These are phyloP conservation scores for Horisme vitalbata DNA, from an alignment of 2,888 invertebrate genomes.

Conservation along the genomic window DNA sequence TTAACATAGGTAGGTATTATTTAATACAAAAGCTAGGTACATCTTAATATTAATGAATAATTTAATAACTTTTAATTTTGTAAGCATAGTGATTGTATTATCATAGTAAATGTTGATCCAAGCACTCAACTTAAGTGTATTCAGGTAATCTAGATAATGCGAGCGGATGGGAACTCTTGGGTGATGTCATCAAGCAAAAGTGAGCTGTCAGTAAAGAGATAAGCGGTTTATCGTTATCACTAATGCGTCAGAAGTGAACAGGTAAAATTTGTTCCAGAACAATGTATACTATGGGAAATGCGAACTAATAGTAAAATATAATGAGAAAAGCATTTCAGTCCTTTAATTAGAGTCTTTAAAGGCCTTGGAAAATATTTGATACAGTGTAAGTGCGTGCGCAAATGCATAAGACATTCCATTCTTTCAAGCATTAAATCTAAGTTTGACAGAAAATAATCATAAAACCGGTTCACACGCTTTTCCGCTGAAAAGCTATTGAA, in stretches of 20 bases:
- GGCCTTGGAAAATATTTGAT: no score
- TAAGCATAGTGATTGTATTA: not conserved
- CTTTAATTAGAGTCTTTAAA: not conserved
- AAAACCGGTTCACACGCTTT: slow-evolving; percentile 50
- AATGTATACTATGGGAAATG: slow-evolving; percentile 41
- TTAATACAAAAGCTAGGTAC: no score
- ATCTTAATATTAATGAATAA: not conserved
- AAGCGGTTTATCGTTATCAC: slow-evolving; percentile 51
- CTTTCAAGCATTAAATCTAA: not conserved
- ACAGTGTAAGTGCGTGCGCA: no score
- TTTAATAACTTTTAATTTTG: not conserved
- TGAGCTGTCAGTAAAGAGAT: slow-evolving; percentile 57
- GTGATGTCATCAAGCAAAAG: slow-evolving; percentile 60
- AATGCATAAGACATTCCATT: slow-evolving; percentile 7
- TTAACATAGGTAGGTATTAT: no score
- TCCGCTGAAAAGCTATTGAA: slow-evolving; percentile 61
- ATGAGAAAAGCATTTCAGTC: slow-evolving; percentile 13
- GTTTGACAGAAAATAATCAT: slow-evolving; percentile 15
- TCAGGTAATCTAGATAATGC: slow-evolving; percentile 23
- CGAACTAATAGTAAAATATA: slow-evolving; percentile 28
- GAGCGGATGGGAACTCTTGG: slow-evolving; percentile 29
- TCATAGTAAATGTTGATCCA: slow-evolving; percentile 15
- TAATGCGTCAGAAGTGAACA: slow-evolving; percentile 53
- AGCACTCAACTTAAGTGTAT: slow-evolving; percentile 18
- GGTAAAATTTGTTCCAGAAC: slow-evolving; percentile 48